Evolutionary conservation across 30 jellyfish, hydroid and myxozoan genomes (phyloP).

Genomic region (Calvadosia cruxmelitensis): DNA sequence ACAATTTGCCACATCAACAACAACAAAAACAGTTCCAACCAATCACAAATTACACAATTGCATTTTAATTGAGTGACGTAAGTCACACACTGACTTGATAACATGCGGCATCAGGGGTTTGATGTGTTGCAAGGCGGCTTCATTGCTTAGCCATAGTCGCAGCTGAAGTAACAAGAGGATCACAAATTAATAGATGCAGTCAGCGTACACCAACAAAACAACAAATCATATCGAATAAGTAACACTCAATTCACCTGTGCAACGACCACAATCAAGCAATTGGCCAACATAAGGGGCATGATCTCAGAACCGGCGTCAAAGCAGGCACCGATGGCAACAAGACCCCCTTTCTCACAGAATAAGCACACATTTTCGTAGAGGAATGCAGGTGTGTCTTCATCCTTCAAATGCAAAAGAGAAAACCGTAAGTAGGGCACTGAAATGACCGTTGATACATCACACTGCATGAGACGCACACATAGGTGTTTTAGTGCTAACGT

Average conservation of each 20-base stretch:
- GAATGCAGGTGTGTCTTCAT: constrained; percentile 74
- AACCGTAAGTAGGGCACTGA: background rate
- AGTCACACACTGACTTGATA: too few relatives aligned
- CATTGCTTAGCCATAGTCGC: constrained; percentile 71
- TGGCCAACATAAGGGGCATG: constrained; percentile 78
- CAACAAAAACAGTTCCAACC: too few relatives aligned
- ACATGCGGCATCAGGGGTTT: constrained; percentile 81
- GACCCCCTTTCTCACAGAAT: constrained; percentile 84
- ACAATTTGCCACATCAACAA: too few relatives aligned
- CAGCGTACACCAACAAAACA: too few relatives aligned
- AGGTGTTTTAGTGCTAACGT: too few relatives aligned
- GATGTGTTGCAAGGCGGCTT: constrained; percentile 51
- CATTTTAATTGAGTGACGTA: too few relatives aligned
- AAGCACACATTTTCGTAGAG: constrained; percentile 76
- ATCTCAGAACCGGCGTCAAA: constrained; percentile 27
- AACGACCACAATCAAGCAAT: constrained; percentile 70
- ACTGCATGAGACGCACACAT: too few relatives aligned
- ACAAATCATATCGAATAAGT: too few relatives aligned
- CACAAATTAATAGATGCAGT: too few relatives aligned
- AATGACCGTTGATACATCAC: background rate
- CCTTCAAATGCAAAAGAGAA: constrained; percentile 25
- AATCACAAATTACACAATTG: too few relatives aligned
- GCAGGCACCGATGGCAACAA: constrained; percentile 55
- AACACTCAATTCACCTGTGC: constrained; percentile 65
- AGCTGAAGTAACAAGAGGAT: constrained; percentile 21